A percentile compares a stretch with the other conserved stretches of the same genome.
These are phyloP conservation scores for Penaeus indicus DNA, from an alignment of 1,140 invertebrate genomes.

Conservation along the genomic window DNA sequence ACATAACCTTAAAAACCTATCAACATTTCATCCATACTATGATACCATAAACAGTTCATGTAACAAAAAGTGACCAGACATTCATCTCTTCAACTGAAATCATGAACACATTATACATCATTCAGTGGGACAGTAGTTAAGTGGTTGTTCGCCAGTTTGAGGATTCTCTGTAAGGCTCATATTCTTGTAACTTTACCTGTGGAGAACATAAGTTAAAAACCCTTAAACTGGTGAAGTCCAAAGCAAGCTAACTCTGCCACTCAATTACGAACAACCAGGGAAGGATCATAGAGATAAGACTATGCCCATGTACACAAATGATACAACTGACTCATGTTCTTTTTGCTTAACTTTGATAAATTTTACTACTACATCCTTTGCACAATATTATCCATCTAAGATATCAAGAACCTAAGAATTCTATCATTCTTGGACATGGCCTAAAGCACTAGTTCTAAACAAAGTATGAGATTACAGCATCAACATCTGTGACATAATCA, in stretches of 20 bases:
- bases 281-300: slow-evolving; percentile 49
- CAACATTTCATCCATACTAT: slow-evolving; percentile 55
- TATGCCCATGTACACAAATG: slow-evolving; percentile 41
- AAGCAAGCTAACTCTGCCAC: slow-evolving; percentile 31
- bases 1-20: slow-evolving; percentile 59
- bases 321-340: slow-evolving; percentile 17
- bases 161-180: slow-evolving; percentile 11
- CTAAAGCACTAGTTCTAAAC: slow-evolving; percentile 62
- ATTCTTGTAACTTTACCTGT: slow-evolving; percentile 6
- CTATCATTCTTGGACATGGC: slow-evolving; percentile 42
- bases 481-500: slow-evolving; percentile 43
- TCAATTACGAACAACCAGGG: slow-evolving; percentile 43
- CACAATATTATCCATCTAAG: slow-evolving; percentile 4
- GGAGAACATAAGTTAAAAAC: slow-evolving; percentile 37
- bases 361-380: slow-evolving; percentile 23
- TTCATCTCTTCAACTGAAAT: slow-evolving; percentile 53
- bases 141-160: slow-evolving; percentile 28
- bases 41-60: slow-evolving; percentile 49
- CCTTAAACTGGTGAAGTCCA: slow-evolving; percentile 19
- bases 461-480: slow-evolving; percentile 63
- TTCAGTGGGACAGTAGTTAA: slow-evolving; percentile 36
- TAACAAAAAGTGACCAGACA: slow-evolving; percentile 57
- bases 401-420: neutral
- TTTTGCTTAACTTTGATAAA: slow-evolving; percentile 11
- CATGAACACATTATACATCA: slow-evolving; percentile 59